phyloP scores from a whole-genome alignment of 23 tunicate genomes.

The Aplidium turbinatum region DNA sequence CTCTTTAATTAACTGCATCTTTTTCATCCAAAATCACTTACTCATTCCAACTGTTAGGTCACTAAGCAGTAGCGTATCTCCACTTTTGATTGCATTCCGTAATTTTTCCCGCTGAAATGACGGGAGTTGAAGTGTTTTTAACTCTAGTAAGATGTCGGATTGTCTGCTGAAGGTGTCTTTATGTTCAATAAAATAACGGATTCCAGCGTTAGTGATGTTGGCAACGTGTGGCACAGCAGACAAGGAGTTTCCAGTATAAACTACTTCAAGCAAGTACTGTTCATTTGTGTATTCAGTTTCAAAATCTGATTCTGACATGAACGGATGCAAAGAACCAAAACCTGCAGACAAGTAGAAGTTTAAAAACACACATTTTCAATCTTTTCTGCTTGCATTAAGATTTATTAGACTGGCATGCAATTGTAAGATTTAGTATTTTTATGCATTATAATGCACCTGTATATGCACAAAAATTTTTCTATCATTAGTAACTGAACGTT shows the following conservation, averaged over 20 bases:
- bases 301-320: no score
- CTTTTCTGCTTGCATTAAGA: no score
- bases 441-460: no score
- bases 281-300: not conserved
- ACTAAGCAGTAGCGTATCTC: not conserved
- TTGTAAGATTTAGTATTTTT: no score
- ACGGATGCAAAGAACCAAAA: no score
- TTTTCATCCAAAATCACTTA: conserved; percentile 5
- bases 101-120: conserved; percentile 1
- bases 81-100: not conserved
- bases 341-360: no score
- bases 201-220: no score
- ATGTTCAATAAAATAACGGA: conserved; percentile 14
- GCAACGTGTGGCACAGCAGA: conserved; percentile 8
- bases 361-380: no score
- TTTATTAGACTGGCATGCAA: no score
- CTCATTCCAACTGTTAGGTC: conserved; percentile 8
- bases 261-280: conserved; percentile 17
- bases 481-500: no score
- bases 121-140: not conserved
- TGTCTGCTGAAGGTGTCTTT: not conserved
- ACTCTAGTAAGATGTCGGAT: not conserved
- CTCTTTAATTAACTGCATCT: no score
- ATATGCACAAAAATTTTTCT: no score
- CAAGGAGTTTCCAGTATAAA: conserved; percentile 7